These are phyloP conservation scores for Malthinus seriepunctatus DNA, from an alignment of 2,888 invertebrate species.

Conservation along the genomic window DNA sequence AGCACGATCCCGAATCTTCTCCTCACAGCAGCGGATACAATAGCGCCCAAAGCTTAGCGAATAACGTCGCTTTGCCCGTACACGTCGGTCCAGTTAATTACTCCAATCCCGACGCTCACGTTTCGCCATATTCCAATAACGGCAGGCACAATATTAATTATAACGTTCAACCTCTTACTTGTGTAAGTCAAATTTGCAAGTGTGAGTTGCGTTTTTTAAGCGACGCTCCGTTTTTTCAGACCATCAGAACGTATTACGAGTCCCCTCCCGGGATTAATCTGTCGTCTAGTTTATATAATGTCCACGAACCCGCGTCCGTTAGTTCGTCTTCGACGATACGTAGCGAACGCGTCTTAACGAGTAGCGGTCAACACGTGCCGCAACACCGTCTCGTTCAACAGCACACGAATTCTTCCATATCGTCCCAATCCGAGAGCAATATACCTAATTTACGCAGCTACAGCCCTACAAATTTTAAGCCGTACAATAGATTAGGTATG, in stretches of 20 bases:
- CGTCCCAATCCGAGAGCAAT: constrained; percentile 55
- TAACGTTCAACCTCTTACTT: constrained; percentile 31
- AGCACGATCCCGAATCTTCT: constrained; percentile 40
- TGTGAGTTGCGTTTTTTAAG: not conserved
- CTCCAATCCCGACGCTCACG: constrained; percentile 17
- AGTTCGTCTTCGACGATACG: constrained; percentile 43
- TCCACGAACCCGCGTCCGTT: constrained; percentile 47
- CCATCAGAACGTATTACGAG: constrained; percentile 58
- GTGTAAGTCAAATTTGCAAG: constrained; percentile 25
- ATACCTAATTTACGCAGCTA: constrained; percentile 50
- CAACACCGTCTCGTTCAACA: constrained; percentile 35
- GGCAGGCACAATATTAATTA: constrained; percentile 29
- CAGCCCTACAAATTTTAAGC: constrained; percentile 51
- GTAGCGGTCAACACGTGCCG: constrained; percentile 24
- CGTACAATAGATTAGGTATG: constrained; percentile 47
- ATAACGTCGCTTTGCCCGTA: constrained; percentile 25
- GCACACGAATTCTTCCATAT: constrained; percentile 42
- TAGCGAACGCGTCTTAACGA: constrained; percentile 42
- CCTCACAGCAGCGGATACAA: constrained; percentile 31
- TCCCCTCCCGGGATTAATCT: constrained; percentile 50
- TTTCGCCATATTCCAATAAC: constrained; percentile 18
- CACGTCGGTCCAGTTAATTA: constrained; percentile 28
- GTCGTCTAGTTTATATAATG: constrained; percentile 54
- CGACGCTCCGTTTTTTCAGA: constrained; percentile 42
- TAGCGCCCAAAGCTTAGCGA: constrained; percentile 20